These are phyloP conservation scores for Pelobates fuscus DNA, from an alignment of 2,113 vertebrate species.

Conservation along the genomic window DNA sequence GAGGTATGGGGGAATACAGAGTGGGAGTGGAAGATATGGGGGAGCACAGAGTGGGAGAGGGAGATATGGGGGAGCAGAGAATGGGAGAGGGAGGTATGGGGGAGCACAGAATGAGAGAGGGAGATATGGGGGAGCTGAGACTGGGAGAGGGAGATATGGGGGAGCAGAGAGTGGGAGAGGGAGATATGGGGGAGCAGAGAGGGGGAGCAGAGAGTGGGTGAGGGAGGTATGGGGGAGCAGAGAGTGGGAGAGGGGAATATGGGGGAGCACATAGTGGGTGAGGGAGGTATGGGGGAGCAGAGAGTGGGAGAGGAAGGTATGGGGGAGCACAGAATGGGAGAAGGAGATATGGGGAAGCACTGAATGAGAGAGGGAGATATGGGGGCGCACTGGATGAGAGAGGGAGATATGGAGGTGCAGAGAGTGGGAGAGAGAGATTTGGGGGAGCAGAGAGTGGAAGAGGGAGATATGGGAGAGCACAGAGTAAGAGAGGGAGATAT, in stretches of 20 bases:
- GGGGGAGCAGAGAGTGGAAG: not conserved
- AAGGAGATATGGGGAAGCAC: not conserved
- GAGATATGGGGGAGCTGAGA: not conserved
- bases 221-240: too few relatives aligned
- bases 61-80: not conserved
- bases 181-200: not conserved
- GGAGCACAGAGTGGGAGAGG: not conserved
- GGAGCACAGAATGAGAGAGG: not conserved
- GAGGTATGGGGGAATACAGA: not conserved
- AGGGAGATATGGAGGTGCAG: too few relatives aligned
- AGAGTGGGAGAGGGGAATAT: not conserved
- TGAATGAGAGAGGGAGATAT: too few relatives aligned
- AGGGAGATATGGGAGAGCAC: too few relatives aligned
- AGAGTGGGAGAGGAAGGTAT: too few relatives aligned
- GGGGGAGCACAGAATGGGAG: not conserved
- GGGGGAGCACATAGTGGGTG: too few relatives aligned
- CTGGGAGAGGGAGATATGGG: not conserved
- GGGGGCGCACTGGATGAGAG: too few relatives aligned
- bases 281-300: too few relatives aligned
- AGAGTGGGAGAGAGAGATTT: not conserved
- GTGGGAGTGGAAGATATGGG: not conserved
- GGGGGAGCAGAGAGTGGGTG: too few relatives aligned
- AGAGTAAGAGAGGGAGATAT: too few relatives aligned
- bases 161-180: not conserved
- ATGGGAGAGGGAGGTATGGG: too few relatives aligned